Evolutionary conservation across 2,797 vertebrate species (phyloP).

Genomic region (Phataginus tricuspis): DNA sequence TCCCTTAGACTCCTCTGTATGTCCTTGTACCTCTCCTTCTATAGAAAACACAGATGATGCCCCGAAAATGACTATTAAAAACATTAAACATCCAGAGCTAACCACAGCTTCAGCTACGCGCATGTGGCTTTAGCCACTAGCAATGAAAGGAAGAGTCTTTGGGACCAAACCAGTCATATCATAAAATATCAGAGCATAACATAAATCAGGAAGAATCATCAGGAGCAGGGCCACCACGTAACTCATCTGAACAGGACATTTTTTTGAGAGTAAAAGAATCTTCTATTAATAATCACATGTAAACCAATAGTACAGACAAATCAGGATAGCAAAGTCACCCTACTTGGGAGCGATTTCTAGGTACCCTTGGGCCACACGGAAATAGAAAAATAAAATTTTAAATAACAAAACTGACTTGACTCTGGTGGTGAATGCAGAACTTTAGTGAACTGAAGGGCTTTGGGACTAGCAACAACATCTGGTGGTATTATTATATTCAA

Average conservation of each 20-base stretch:
- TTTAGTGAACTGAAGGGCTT: background rate
- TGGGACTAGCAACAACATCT: background rate
- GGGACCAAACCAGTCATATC: background rate
- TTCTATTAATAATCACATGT: background rate
- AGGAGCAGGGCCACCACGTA: background rate
- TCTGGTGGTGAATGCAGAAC: background rate
- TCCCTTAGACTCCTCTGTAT: background rate
- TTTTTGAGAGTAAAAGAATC: background rate
- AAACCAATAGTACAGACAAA: slow-evolving; percentile 9
- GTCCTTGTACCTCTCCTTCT: background rate
- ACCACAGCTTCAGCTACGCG: background rate
- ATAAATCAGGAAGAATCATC: background rate
- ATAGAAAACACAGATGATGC: background rate
- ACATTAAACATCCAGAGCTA: background rate
- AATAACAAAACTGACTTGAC: background rate
- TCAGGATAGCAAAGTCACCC: background rate
- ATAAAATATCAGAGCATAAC: background rate
- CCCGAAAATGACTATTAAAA: background rate
- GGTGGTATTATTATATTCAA: background rate
- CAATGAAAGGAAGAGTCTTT: background rate
- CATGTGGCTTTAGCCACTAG: background rate
- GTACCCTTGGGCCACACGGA: background rate
- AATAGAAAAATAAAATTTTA: background rate
- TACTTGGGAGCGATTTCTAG: background rate
- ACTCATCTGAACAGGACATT: background rate